Evolutionary conservation across 2,888 invertebrate genomes (phyloP).

Genomic region (Exephanes ischioxanthus): DNA sequence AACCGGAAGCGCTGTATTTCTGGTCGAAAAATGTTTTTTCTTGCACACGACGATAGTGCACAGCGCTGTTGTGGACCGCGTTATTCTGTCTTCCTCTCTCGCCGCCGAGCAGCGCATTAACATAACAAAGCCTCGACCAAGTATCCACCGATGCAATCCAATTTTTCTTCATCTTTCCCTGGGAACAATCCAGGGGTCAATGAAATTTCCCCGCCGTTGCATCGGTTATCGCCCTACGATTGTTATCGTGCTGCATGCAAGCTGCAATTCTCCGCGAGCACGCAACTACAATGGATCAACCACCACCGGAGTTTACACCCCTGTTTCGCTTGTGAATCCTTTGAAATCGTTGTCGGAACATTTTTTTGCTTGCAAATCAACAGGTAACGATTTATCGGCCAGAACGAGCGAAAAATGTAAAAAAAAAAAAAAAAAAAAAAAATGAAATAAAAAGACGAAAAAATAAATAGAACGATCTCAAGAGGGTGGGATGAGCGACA

Average conservation of each 20-base stretch:
- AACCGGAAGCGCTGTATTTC: too few species aligned
- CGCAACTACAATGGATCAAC: slow-evolving; percentile 1
- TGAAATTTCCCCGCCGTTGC: neutral
- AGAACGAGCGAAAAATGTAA: too few species aligned
- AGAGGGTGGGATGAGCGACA: slow-evolving; percentile 47
- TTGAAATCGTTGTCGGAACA: neutral
- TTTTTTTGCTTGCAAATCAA: neutral
- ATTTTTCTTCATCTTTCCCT: slow-evolving; percentile 14
- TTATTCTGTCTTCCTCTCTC: neutral
- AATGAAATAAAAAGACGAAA: neutral
- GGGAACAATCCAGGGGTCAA: slow-evolving; percentile 6
- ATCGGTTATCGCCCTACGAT: neutral
- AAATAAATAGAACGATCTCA: slow-evolving; percentile 8
- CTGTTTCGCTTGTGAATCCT: neutral
- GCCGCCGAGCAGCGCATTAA: neutral
- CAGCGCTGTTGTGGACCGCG: neutral
- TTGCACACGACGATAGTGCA: neutral
- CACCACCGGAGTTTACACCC: neutral
- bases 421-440: neutral
- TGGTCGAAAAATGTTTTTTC: neutral
- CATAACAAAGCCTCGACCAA: neutral
- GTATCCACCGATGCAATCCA: neutral
- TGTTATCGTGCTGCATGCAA: slow-evolving; percentile 3
- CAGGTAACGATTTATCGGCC: neutral
- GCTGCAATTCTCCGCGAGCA: neutral